phyloP scores from a whole-genome alignment of 2,888 invertebrate species.

The Vannuccia rotundouncinata region DNA sequence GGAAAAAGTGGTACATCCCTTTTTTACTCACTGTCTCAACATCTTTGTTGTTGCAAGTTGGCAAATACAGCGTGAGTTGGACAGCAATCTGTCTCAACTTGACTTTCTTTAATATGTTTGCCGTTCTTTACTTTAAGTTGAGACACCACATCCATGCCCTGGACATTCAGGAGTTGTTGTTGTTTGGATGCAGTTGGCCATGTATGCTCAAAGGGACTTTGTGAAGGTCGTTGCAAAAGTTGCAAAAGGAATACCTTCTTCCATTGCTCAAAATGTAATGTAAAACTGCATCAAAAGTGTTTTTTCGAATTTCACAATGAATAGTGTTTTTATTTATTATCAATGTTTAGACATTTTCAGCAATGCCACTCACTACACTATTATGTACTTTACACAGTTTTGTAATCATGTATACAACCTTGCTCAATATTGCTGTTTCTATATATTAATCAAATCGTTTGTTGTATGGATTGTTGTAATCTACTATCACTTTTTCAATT shows the following conservation, averaged over 20 bases:
- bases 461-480: no score
- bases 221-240: conserved; percentile 30
- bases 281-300: conserved; percentile 31
- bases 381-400: neutral
- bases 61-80: conserved; percentile 18
- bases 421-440: neutral
- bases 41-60: conserved; percentile 33
- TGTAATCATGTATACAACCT: neutral
- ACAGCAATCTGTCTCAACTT: conserved; percentile 21
- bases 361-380: neutral
- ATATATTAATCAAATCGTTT: neutral
- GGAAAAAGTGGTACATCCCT: conserved; percentile 35
- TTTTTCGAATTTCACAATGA: neutral
- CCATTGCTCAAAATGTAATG: conserved; percentile 9
- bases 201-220: neutral
- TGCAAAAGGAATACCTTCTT: conserved; percentile 25
- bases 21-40: conserved; percentile 11
- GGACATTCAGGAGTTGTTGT: neutral
- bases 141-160: neutral
- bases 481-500: no score
- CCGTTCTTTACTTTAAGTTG: conserved; percentile 7
- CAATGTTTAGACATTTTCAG: neutral
- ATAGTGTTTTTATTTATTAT: neutral
- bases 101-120: conserved; percentile 13
- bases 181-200: conserved; percentile 5